A percentile compares a stretch with the other conserved stretches of the same genome.
Evolutionary conservation across 1,140 invertebrate species (phyloP).

Genomic region (Cherax destructor): DNA sequence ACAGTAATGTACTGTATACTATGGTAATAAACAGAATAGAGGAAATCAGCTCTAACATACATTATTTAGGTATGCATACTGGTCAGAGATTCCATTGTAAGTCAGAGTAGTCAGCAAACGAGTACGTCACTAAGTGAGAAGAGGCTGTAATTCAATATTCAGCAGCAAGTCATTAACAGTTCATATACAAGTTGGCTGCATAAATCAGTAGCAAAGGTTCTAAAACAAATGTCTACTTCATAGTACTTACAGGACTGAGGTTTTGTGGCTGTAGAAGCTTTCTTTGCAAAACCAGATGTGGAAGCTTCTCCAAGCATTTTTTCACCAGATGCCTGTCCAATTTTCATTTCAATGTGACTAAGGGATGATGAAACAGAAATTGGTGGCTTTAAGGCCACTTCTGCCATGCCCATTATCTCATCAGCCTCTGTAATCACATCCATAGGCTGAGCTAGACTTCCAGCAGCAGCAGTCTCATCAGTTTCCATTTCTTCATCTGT

Average conservation of each 20-base stretch:
- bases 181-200: too few relatives aligned
- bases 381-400: conserved; percentile 31
- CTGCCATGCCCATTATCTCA: conserved; percentile 29
- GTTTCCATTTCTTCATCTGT: conserved; percentile 20
- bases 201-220: too few relatives aligned
- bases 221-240: not conserved
- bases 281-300: not conserved
- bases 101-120: too few relatives aligned
- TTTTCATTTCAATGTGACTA: not conserved
- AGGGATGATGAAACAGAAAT: conserved; percentile 6
- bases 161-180: too few relatives aligned
- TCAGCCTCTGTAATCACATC: conserved; percentile 36
- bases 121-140: too few relatives aligned
- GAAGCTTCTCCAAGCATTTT: not conserved
- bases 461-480: conserved; percentile 4
- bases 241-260: conserved; percentile 35
- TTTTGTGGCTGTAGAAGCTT: not conserved
- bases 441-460: not conserved
- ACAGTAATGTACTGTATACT: too few relatives aligned
- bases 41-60: too few relatives aligned
- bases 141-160: too few relatives aligned
- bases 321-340: not conserved
- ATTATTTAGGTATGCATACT: too few relatives aligned
- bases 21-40: too few relatives aligned
- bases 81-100: too few relatives aligned